Evolutionary conservation across 2,113 vertebrate species (phyloP).

Genomic region (Gallinago paraguaiae): DNA sequence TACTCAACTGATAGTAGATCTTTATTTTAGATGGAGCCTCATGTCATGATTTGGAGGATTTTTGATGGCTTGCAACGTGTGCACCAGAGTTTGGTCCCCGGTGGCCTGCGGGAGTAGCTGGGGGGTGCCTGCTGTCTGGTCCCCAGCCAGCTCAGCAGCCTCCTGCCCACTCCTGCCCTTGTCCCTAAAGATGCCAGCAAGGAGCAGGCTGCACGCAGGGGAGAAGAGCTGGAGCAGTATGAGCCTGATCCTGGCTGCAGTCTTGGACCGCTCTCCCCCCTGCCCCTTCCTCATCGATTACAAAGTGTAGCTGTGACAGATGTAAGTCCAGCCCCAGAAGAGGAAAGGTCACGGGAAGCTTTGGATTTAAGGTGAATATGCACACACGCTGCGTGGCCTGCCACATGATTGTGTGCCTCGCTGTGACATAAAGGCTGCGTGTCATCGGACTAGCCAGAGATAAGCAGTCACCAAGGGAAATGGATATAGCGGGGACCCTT

Average conservation of each 20-base stretch:
- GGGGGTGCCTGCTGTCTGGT: background rate
- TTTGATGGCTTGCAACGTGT: background rate
- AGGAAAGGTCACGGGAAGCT: background rate
- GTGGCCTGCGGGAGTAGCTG: background rate
- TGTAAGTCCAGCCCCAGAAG: background rate
- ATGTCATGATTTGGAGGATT: rapidly evolving
- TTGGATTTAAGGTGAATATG: background rate
- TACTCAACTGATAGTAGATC: background rate
- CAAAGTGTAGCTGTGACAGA: background rate
- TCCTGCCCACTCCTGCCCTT: background rate
- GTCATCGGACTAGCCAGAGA: background rate
- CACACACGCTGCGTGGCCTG: background rate
- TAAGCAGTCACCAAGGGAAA: conserved; percentile 25
- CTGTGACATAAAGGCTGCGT: background rate
- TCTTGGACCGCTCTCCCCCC: background rate
- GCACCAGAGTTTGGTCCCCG: rapidly evolving
- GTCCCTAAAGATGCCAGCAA: background rate
- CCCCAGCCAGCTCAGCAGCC: background rate
- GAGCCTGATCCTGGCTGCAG: rapidly evolving
- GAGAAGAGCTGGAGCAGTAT: rapidly evolving
- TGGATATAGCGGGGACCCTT: background rate
- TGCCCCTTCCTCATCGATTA: background rate
- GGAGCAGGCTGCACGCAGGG: rapidly evolving
- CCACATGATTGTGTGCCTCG: background rate
- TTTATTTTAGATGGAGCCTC: background rate